Evolutionary conservation across 2,888 invertebrate genomes (phyloP), one percentile per base, ranked within the genome.

Genomic region (Coelinius sp.): DNA sequence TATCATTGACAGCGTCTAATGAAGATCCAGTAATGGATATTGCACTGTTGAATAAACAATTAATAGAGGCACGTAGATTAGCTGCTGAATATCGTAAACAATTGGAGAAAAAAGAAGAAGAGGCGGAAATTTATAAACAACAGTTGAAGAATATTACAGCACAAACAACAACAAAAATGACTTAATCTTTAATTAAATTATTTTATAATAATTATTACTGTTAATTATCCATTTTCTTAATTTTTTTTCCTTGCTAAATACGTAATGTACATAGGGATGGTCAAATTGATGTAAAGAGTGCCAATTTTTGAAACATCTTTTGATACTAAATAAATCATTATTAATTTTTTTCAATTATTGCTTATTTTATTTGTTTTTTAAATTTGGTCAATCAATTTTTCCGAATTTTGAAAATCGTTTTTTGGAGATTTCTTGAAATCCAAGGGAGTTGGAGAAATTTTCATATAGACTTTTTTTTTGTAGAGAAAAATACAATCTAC

Each of bases 61-160:
- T 89, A 59, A 85, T 83, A 10, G 85, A 86, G 74, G 87, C 87
- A 2, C 81, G 83, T 75, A 80, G 83, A 74, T 83, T 86, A 78
- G 85, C 85, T 1, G 86, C 87, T 4, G 85, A 87, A 64, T 88
- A 87, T 70, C 85, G 86, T 46, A 86, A 86, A 71, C 85, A 87
- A 65, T 81, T 88, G 14, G 79, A 84, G 62, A 84, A 86, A 65
- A 87, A 88, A 74, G 88, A 87, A 66, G 84, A 85, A 41, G 88
- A 89, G 78, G 88, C 88, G 7, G 88, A 88, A 75, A 83, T 85
- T 67, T 88, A 88, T 73, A 88, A 88, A 72, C 88, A 88, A 24
- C 68, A 68, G 44, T 20, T 68, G 10, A 46, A 68, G n/a, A 84
- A 81, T 66, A 82, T 86, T 25, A 74, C 79, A 22, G 79, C 81